Conservation (phyloP, 2,113 vertebrate species). For the Junco hyemalis region DNA sequence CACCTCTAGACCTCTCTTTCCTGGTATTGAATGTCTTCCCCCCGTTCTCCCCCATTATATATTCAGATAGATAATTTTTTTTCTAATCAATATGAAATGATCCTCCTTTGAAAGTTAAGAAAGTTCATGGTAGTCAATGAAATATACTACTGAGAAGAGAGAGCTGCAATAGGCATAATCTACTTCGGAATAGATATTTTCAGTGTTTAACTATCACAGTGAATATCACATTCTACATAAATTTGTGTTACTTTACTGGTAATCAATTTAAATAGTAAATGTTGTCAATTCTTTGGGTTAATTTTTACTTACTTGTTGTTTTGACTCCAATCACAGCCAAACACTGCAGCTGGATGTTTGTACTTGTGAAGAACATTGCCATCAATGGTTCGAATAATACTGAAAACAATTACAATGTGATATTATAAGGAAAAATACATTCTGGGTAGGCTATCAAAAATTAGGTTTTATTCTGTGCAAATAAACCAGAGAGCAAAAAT, state of each 20-base stretch:
- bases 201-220: neutral
- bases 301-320: slow-evolving; percentile 91
- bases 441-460: neutral
- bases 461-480: neutral
- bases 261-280: neutral
- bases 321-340: slow-evolving; percentile 98
- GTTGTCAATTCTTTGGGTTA: neutral
- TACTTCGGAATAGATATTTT: neutral
- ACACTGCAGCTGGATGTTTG: slow-evolving; percentile 94
- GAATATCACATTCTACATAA: neutral
- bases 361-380: slow-evolving; percentile 94
- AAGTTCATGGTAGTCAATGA: neutral
- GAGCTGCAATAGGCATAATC: neutral
- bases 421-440: neutral
- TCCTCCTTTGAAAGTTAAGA: neutral
- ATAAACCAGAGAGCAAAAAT: neutral
- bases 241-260: neutral
- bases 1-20: neutral
- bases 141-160: neutral
- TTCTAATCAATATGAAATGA: neutral
- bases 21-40: neutral
- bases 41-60: rapidly evolving
- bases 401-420: slow-evolving; percentile 65
- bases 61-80: neutral
- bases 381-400: slow-evolving; percentile 92